These are phyloP conservation scores for Leuciscus idus DNA, from an alignment of 2,113 vertebrate species.

Conservation along the genomic window DNA sequence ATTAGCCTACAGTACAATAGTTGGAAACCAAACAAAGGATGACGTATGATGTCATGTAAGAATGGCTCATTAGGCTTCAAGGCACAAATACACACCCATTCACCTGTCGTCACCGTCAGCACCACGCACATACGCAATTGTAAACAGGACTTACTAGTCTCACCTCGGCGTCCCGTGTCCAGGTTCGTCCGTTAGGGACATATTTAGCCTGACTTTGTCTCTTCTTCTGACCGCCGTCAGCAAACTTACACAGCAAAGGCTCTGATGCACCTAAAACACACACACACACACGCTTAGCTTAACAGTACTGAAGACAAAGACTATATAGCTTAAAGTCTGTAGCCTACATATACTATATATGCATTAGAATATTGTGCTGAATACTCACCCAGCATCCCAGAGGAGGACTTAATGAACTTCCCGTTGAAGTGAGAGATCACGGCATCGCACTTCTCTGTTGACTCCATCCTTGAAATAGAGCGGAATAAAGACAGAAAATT, in stretches of 20 bases:
- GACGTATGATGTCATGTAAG: background rate
- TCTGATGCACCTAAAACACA: slow-evolving; percentile 86
- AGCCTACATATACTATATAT: background rate
- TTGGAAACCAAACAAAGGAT: background rate
- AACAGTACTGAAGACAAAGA: background rate
- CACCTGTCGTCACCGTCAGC: background rate
- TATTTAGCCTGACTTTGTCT: slow-evolving; percentile 95
- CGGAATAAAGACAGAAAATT: slow-evolving; percentile 23
- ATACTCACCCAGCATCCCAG: slow-evolving; percentile 81
- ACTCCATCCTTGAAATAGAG: slow-evolving; percentile 88
- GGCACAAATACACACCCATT: slow-evolving; percentile 6
- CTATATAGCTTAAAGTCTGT: background rate
- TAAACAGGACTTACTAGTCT: slow-evolving; percentile 90
- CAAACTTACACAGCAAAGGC: slow-evolving; percentile 98
- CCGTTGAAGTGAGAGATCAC: slow-evolving; percentile 99
- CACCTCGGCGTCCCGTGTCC: slow-evolving; percentile 94
- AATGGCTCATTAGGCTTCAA: background rate
- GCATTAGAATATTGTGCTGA: background rate
- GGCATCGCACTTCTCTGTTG: slow-evolving; percentile 83
- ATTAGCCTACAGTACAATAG: background rate
- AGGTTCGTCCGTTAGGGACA: slow-evolving; percentile 91
- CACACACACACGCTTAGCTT: background rate
- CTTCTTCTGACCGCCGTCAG: slow-evolving; percentile 97
- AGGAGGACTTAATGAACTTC: slow-evolving; percentile 95
- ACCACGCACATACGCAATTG: slow-evolving; percentile 34